A percentile compares a stretch with the other conserved stretches of the same genome.
phyloP scores from a whole-genome alignment of 2,888 invertebrate species.

The Nemurella pictetii region DNA sequence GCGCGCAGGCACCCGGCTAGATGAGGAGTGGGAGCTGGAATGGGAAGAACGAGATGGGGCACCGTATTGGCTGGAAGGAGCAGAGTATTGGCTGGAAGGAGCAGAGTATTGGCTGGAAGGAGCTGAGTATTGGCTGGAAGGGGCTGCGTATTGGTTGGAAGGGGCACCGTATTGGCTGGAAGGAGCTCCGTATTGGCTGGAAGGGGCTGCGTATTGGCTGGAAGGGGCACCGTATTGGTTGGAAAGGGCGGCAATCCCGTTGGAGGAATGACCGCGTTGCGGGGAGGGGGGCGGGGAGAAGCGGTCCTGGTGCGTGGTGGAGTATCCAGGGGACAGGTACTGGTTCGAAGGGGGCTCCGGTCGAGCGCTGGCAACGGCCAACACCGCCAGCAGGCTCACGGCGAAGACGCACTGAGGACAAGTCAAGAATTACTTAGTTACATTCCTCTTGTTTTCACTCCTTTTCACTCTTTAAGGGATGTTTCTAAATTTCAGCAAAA shows the following conservation, averaged over 20 bases:
- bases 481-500: too few species aligned
- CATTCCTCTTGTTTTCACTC: too few species aligned
- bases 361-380: background rate
- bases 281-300: slow-evolving; percentile 43
- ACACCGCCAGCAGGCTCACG: background rate
- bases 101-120: slow-evolving; percentile 46
- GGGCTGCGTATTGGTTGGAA: slow-evolving; percentile 5
- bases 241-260: slow-evolving; percentile 26
- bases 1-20: background rate
- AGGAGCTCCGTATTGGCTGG: background rate
- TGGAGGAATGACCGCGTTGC: slow-evolving; percentile 38
- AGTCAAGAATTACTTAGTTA: background rate
- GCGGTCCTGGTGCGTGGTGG: slow-evolving; percentile 46
- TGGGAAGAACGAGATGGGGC: slow-evolving; percentile 6
- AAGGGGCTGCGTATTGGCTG: slow-evolving; percentile 38
- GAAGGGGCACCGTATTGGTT: slow-evolving; percentile 38
- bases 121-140: slow-evolving; percentile 33
- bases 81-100: slow-evolving; percentile 36
- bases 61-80: slow-evolving; percentile 28
- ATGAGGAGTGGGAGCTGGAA: background rate
- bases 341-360: slow-evolving; percentile 21
- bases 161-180: slow-evolving; percentile 1
- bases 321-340: slow-evolving; percentile 34
- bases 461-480: too few species aligned
- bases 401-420: background rate